Base-by-base conservation (phyloP, 2,888 invertebrate species). In the Sipha maydis region DNA sequence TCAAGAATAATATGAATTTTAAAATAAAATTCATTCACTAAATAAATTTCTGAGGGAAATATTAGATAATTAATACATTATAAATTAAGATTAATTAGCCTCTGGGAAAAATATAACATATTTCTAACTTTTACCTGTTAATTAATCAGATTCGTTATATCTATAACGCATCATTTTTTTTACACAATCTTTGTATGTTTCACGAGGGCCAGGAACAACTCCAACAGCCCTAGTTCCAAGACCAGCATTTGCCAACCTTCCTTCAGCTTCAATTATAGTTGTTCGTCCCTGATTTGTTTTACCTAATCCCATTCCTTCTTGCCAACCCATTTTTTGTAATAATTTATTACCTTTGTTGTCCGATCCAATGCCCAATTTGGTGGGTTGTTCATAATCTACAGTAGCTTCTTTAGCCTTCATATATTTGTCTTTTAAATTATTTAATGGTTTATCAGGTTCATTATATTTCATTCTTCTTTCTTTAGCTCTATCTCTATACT, bases 281-380 rank as follows among this genome's bases (percentile, higher is more conserved):
- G 97, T 97, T 91, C 97, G 93, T 25, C 98, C 99, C 92, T 99
- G 99, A 91, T 97, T 97, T 85, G 95, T 94, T 92, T 96, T 97
- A 0, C 99, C 99, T 38, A 99, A 93, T 0, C 99, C 99, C 93
- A 97, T 95, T 0, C 99, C 99, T 92, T 98, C 98, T 11, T 96
- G 96, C 99, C 99, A 99, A 8, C 99, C 99, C 99, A 99, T 99
- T 92, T 98, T 98, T 92, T 99, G 98, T 90, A 99, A 92, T 92
- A 99, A 93, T 91, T 97, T 96, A 91, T 96, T 99, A 14, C 99
- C 99, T 89, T 99, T 97, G 91, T 98, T 98, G 90, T 97, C 97
- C 0, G 96, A 95, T 90, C 97, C 93, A 91, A 98, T 94, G 89
- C 96, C 93, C 92, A 95, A 93, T 89, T 94, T 93, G 0, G 95